A percentile compares a stretch with the other conserved stretches of the same genome.
phyloP scores from a whole-genome alignment of 1,140 invertebrate genomes.

The Hyposmocoma kahamanoa region DNA sequence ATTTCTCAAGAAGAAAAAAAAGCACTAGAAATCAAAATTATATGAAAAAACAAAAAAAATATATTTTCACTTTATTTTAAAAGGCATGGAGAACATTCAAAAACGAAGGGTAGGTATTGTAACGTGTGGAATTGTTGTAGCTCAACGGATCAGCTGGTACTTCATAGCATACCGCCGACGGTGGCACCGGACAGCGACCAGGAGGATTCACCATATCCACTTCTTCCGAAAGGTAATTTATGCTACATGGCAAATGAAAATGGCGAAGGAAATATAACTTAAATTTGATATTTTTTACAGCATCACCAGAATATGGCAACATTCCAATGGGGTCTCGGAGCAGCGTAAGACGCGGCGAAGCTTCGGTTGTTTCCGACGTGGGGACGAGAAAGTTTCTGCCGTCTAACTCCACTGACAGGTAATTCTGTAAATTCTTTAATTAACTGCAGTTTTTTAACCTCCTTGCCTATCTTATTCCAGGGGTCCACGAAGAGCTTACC shows the following conservation, averaged over 20 bases:
- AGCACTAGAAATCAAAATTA: too few relatives aligned
- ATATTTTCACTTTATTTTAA: too few relatives aligned
- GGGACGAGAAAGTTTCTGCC: constrained; percentile 62
- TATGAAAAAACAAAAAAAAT: too few relatives aligned
- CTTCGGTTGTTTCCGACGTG: constrained; percentile 31
- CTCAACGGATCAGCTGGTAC: constrained; percentile 62
- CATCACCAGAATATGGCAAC: constrained; percentile 70
- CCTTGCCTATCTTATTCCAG: too few relatives aligned
- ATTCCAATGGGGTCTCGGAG: constrained; percentile 44
- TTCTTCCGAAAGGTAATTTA: constrained; percentile 60
- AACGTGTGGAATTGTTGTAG: constrained; percentile 46
- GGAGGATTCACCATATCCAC: constrained; percentile 66
- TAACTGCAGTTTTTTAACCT: too few relatives aligned
- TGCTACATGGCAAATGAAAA: neutral
- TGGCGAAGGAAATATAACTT: too few relatives aligned
- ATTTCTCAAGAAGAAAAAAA: too few relatives aligned
- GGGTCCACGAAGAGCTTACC: too few relatives aligned
- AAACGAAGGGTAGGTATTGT: too few relatives aligned
- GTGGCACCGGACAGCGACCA: constrained; percentile 39
- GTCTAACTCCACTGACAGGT: constrained; percentile 70
- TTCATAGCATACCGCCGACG: constrained; percentile 69
- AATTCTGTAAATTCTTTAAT: neutral
- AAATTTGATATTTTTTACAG: constrained; percentile 20
- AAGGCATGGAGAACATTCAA: too few relatives aligned
- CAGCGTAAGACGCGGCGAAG: constrained; percentile 32